Evolutionary conservation across 2,113 vertebrate genomes (phyloP).

Genomic region (Arizona elegans): DNA sequence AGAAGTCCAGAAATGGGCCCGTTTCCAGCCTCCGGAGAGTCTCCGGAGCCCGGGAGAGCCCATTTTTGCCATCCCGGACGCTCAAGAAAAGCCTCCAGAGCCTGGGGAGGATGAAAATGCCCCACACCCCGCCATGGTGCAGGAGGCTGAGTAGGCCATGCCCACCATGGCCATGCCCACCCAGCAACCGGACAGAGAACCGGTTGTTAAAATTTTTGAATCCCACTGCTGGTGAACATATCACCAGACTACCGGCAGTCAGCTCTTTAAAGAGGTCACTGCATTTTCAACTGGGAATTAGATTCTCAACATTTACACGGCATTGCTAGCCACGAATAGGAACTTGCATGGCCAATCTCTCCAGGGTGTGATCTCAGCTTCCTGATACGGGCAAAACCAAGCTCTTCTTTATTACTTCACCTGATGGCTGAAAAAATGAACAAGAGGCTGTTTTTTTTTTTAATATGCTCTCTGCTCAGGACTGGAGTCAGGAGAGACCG

Average conservation of each 20-base stretch:
- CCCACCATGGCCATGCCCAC: too few relatives aligned
- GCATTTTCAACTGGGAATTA: not conserved
- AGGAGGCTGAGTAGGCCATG: too few relatives aligned
- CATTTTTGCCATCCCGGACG: accelerated
- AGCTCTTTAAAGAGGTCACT: not conserved
- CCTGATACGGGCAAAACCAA: slow-evolving; percentile 29
- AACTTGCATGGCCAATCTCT: slow-evolving; percentile 33
- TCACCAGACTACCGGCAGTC: not conserved
- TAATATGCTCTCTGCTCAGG: slow-evolving; percentile 58
- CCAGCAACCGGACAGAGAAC: too few relatives aligned
- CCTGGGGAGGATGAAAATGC: too few relatives aligned
- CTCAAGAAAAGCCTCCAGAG: too few relatives aligned
- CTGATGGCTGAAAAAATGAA: slow-evolving; percentile 52
- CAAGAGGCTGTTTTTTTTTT: slow-evolving; percentile 51
- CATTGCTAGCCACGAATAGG: slow-evolving; percentile 7
- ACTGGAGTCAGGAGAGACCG: slow-evolving; percentile 52
- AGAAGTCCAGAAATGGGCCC: too few relatives aligned
- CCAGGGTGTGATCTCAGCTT: slow-evolving; percentile 20
- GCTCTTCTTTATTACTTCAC: slow-evolving; percentile 43
- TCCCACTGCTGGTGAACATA: not conserved
- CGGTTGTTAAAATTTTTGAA: too few relatives aligned
- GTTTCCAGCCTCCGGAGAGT: too few relatives aligned
- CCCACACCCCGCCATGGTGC: too few relatives aligned
- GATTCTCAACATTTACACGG: not conserved
- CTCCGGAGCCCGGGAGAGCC: too few relatives aligned